Evolutionary conservation across 2,888 invertebrate genomes (phyloP), one percentile per base, ranked within the genome.

Genomic region (Nemoura dubitans): DNA sequence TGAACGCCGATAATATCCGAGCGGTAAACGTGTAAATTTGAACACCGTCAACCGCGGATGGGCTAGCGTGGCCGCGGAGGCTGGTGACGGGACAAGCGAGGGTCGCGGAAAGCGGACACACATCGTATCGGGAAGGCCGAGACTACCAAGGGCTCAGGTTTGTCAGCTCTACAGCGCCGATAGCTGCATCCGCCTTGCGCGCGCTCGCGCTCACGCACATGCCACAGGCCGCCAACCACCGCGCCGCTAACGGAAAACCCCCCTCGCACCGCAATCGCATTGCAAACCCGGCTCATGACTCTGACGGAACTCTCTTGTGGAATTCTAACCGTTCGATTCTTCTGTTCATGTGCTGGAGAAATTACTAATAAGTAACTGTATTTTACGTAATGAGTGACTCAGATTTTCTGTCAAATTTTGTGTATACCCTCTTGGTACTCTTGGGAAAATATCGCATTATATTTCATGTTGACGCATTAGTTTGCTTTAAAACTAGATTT

Each of bases 71-170:
- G 80, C 10, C 43, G 30, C 27, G 81, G 14, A n/a, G 42, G 29
- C 25, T 80, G 36, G 26, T 25, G 42, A 16, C n/a, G 76, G 25
- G 85, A 27, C 43, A 42, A 27, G 81, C 81, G 59, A 43, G 80
- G 10, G 6, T 25, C 78, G 43, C 26, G n/a, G 26, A 26, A 26
- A 16, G 43, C 14, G 36, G n/a, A 26, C 7, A 16, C 36, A 77
- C 42, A 16, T 25, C 78, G 80, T 25, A 42, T 85, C 83, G 80
- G 76, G 81, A 28, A 84, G 86, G 78, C 85, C 78, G 86, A 85
- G 59, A 59, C 59, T 87, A 80, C 78, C 87, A 87, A 87, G 87
- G 87, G 87, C 87, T 87, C 87, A 87, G 87, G 76, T 84, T 86
- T 87, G 87, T 86, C 87, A 84, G 85, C 85, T 83, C 87, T 86